A percentile compares a stretch with the other conserved stretches of the same genome.
Conservation (phyloP, 2,797 vertebrate species). For the Apodemus agrarius region DNA sequence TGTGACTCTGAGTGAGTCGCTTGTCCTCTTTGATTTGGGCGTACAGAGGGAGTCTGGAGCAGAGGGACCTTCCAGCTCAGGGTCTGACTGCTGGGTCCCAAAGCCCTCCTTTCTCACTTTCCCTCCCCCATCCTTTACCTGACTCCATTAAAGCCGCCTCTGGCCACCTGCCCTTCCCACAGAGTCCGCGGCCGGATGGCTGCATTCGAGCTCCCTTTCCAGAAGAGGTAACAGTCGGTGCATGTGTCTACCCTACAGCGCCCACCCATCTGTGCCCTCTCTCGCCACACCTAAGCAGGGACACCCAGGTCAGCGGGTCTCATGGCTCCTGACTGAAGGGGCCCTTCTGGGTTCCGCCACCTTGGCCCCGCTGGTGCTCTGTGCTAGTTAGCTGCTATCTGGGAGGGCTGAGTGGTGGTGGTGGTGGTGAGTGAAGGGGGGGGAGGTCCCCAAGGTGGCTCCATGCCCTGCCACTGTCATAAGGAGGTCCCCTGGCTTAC, state of each 20-base stretch:
- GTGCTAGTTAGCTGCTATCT: background rate
- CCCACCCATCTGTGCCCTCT: background rate
- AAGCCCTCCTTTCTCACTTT: background rate
- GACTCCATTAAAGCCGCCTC: background rate
- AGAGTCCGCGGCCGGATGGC: background rate
- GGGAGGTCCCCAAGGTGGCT: background rate
- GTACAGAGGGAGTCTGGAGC: background rate
- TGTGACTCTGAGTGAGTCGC: background rate
- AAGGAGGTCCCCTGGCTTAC: background rate
- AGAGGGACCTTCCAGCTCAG: background rate
- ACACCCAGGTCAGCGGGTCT: background rate
- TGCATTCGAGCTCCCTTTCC: background rate
- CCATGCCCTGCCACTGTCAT: background rate
- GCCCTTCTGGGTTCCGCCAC: background rate
- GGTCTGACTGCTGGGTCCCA: background rate
- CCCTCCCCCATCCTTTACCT: background rate
- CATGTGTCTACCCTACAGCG: fast-evolving
- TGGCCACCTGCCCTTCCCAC: background rate
- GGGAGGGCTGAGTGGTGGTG: background rate
- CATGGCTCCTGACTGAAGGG: background rate
- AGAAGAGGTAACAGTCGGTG: background rate
- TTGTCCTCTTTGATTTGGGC: background rate
- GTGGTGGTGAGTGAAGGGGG: too few relatives aligned
- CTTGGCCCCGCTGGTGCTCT: background rate
- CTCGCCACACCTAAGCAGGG: background rate